Percentiles rank a stretch among this genome's conserved stretches.
Conservation (phyloP, 2,113 vertebrate species). For the Hypocryptadius cinnamomeus region DNA sequence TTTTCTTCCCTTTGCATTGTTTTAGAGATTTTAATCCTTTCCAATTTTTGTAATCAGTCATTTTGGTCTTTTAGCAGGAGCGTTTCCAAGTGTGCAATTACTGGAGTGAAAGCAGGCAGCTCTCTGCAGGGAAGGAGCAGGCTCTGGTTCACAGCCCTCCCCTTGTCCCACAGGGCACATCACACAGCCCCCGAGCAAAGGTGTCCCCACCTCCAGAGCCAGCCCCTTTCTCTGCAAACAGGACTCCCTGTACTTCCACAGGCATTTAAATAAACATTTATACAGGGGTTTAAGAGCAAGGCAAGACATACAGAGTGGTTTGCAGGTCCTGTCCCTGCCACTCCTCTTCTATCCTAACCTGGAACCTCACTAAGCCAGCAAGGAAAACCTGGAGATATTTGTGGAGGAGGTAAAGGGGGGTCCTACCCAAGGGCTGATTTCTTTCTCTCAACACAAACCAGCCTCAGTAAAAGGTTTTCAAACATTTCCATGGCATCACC, state of each 20-base stretch:
- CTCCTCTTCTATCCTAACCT: not conserved
- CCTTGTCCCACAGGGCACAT: fast-evolving
- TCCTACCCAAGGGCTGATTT: not conserved
- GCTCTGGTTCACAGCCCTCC: not conserved
- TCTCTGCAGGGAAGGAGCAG: not conserved
- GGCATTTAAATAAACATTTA: not conserved
- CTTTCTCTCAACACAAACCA: not conserved
- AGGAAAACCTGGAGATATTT: not conserved
- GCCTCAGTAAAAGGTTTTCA: not conserved
- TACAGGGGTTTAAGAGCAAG: not conserved
- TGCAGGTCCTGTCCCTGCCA: not conserved
- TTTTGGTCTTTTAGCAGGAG: conserved; percentile 34
- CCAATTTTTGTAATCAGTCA: conserved; percentile 47
- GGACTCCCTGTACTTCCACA: not conserved
- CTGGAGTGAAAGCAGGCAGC: not conserved
- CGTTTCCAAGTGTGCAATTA: conserved; percentile 17
- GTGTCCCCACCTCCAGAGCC: not conserved
- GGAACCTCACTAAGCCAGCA: not conserved
- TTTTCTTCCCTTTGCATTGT: conserved; percentile 53
- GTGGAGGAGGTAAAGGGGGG: not conserved
- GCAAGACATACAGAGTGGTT: fast-evolving
- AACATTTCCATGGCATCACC: not conserved
- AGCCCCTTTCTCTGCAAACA: not conserved
- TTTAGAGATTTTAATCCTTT: conserved; percentile 54
- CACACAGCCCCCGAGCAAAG: fast-evolving